These are phyloP conservation scores for Rotaria magnacalcarata DNA, from an alignment of 2,888 invertebrate genomes.

Conservation along the genomic window DNA sequence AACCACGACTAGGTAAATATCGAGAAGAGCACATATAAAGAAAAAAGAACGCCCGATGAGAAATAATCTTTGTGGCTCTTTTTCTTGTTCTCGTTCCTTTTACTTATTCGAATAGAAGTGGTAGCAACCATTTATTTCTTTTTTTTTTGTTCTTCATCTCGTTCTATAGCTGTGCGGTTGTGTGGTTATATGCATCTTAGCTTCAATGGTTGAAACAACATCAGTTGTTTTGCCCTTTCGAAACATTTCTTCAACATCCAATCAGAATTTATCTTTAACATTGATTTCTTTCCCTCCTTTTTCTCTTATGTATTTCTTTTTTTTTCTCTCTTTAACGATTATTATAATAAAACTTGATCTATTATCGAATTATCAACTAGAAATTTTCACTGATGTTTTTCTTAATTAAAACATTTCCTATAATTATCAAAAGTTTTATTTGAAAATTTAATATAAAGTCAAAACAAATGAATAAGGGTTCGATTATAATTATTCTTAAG, in stretches of 20 bases:
- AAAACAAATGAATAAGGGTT: too few species aligned
- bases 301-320: too few species aligned
- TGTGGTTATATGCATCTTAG: too few species aligned
- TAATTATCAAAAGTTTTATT: too few species aligned
- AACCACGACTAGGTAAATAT: neutral
- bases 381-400: too few species aligned
- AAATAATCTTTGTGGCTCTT: neutral
- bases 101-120: neutral
- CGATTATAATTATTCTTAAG: too few species aligned
- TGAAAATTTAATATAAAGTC: too few species aligned
- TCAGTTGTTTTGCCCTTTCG: constrained; percentile 17
- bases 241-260: neutral
- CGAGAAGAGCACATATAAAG: neutral
- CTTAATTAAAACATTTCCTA: too few species aligned
- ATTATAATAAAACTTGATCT: too few species aligned
- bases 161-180: neutral
- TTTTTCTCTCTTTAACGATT: too few species aligned
- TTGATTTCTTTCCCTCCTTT: too few species aligned
- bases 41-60: constrained; percentile 16
- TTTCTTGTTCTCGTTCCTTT: neutral
- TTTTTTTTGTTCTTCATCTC: neutral
- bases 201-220: neutral
- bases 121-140: constrained; percentile 1
- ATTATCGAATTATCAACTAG: too few species aligned
- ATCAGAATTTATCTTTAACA: neutral